Percentiles rank a stretch among this genome's conserved stretches.
Conservation (phyloP, 2,888 invertebrate genomes). For the Sminthurides aquaticus region DNA sequence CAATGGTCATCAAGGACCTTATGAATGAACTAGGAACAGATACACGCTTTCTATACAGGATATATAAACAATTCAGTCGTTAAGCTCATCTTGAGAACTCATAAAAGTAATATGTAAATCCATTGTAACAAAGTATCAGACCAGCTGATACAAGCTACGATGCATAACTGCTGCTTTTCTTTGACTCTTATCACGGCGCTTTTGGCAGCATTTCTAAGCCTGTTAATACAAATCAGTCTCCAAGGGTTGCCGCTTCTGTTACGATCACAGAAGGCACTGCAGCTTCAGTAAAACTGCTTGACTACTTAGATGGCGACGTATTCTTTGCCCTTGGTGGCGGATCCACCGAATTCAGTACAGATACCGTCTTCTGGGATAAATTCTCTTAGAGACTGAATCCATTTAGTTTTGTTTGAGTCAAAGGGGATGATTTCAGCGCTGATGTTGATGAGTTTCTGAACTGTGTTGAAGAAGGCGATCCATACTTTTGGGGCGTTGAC, state of each 20-base stretch:
- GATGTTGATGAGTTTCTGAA: conserved; percentile 5
- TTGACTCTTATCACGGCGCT: background rate
- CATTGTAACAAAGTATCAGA: too few relatives aligned
- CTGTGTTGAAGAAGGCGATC: conserved; percentile 16
- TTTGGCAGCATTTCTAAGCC: background rate
- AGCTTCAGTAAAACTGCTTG: background rate
- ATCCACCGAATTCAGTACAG: conserved; percentile 15
- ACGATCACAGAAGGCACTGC: too few relatives aligned
- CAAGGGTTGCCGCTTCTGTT: too few relatives aligned
- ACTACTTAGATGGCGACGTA: conserved; percentile 1
- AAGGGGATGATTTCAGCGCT: conserved; percentile 3
- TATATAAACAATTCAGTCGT: too few relatives aligned
- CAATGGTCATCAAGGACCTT: too few relatives aligned
- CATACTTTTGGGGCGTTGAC: conserved; percentile 15
- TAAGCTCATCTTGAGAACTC: too few relatives aligned
- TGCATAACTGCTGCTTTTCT: too few relatives aligned
- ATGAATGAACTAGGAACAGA: too few relatives aligned
- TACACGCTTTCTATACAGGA: too few relatives aligned
- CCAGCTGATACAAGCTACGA: too few relatives aligned
- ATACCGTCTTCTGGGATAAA: conserved; percentile 17
- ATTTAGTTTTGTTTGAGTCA: conserved; percentile 11
- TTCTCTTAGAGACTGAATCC: conserved; percentile 9
- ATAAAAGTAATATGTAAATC: too few relatives aligned
- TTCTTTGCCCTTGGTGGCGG: conserved; percentile 1
- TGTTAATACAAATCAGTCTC: background rate